A percentile compares a stretch with the other conserved stretches of the same genome.
These are phyloP conservation scores for Acomys russatus DNA, from an alignment of 2,797 vertebrate species.

Conservation along the genomic window DNA sequence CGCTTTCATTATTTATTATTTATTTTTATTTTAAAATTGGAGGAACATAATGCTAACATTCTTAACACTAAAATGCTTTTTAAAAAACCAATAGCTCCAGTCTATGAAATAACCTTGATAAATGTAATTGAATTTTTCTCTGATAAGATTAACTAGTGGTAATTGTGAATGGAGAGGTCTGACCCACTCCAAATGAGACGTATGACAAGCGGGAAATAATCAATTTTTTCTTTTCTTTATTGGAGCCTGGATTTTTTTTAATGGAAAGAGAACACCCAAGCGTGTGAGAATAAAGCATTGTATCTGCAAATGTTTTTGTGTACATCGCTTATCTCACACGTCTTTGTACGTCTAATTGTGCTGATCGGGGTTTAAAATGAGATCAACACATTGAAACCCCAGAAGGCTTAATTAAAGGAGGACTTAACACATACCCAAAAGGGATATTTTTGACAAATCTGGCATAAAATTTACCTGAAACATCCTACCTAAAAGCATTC, in stretches of 20 bases:
- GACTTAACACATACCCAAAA: slow-evolving; percentile 87
- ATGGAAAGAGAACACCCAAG: slow-evolving; percentile 89
- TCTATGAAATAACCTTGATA: slow-evolving; percentile 97
- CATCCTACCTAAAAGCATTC: slow-evolving; percentile 86
- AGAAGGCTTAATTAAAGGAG: slow-evolving; percentile 97
- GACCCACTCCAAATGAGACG: slow-evolving; percentile 93
- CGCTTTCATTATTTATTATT: slow-evolving; percentile 91
- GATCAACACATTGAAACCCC: slow-evolving; percentile 96
- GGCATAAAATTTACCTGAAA: slow-evolving; percentile 87
- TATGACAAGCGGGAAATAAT: slow-evolving; percentile 93
- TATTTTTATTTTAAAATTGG: slow-evolving; percentile 85
- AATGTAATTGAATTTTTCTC: slow-evolving; percentile 98
- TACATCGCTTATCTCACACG: slow-evolving; percentile 93
- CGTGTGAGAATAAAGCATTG: slow-evolving; percentile 87
- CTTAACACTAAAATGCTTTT: slow-evolving; percentile 89
- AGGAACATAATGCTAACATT: slow-evolving; percentile 88
- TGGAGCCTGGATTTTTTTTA: slow-evolving; percentile 78
- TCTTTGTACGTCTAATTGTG: slow-evolving; percentile 93
- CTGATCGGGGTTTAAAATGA: slow-evolving; percentile 97
- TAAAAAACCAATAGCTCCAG: slow-evolving; percentile 89
- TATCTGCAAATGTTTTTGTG: slow-evolving; percentile 89
- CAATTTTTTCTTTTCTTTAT: slow-evolving; percentile 84
- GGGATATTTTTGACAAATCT: slow-evolving; percentile 82
- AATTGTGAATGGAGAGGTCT: slow-evolving; percentile 94
- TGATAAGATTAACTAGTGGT: slow-evolving; percentile 97